Conservation (phyloP, 2,797 vertebrate species). For the Chrysolophus pictus region DNA sequence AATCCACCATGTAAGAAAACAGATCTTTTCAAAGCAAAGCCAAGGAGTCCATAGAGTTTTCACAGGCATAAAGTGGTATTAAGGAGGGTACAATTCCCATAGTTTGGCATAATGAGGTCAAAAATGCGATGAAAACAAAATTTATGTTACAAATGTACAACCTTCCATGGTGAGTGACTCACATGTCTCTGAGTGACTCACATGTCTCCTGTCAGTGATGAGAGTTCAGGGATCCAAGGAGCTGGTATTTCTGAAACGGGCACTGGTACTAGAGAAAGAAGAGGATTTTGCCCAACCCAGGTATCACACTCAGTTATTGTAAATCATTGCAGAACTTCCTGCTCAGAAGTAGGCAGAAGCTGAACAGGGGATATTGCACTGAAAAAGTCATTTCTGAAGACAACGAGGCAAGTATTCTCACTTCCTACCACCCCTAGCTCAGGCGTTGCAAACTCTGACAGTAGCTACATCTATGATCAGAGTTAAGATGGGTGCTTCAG, state of each 20-base stretch:
- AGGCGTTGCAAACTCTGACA: neutral
- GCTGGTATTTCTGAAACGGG: neutral
- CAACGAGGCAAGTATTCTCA: neutral
- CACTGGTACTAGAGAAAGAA: neutral
- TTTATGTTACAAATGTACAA: neutral
- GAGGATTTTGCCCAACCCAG: neutral
- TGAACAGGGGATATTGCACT: neutral
- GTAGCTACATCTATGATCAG: neutral
- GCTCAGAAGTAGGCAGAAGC: neutral
- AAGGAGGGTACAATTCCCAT: neutral
- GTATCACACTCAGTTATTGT: neutral
- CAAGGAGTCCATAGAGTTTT: neutral
- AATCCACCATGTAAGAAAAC: neutral
- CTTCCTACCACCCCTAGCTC: neutral
- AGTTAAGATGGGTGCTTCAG: accelerated
- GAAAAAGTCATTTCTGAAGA: slow-evolving; percentile 12
- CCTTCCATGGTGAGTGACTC: neutral
- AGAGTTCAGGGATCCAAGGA: neutral
- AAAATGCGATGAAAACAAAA: neutral
- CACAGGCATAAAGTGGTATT: neutral
- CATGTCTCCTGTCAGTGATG: neutral
- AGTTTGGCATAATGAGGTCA: neutral
- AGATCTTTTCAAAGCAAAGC: neutral
- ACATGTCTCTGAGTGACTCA: neutral
- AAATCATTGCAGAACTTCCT: neutral